phyloP scores from a whole-genome alignment of 2,113 vertebrate species.

The Macrotus californicus region DNA sequence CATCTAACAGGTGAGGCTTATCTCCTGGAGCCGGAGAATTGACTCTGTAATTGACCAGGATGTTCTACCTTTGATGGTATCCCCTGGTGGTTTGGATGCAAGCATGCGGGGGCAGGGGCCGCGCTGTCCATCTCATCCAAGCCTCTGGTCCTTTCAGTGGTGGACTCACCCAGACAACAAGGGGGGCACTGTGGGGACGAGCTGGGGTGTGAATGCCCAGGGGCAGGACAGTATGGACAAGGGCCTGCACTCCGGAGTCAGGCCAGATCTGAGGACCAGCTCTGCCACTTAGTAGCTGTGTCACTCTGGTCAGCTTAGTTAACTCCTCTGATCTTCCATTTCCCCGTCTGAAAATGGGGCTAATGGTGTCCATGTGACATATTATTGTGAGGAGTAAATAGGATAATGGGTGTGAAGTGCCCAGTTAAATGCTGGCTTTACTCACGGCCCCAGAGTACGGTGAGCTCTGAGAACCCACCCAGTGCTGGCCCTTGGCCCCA shows the following conservation, averaged over 20 bases:
- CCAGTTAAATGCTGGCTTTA: neutral
- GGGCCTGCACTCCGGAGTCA: neutral
- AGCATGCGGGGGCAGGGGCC: neutral
- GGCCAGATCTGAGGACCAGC: neutral
- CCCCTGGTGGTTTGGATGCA: neutral
- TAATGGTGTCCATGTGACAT: neutral
- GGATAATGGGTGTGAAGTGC: slow-evolving; percentile 39
- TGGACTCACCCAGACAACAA: neutral
- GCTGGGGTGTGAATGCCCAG: neutral
- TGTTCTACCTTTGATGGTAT: slow-evolving; percentile 22
- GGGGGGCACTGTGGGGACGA: neutral
- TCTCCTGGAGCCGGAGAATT: neutral
- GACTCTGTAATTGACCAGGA: slow-evolving; percentile 2
- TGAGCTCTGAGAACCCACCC: neutral
- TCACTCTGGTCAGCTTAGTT: slow-evolving; percentile 10
- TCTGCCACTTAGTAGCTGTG: neutral
- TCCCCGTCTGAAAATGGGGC: slow-evolving; percentile 25
- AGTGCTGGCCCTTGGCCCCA: neutral
- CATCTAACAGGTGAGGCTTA: slow-evolving; percentile 24
- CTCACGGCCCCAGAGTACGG: accelerated
- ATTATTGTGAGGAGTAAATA: neutral
- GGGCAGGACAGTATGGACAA: neutral
- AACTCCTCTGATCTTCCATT: slow-evolving; percentile 23
- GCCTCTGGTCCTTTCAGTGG: neutral
- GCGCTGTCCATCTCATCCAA: neutral